These are phyloP conservation scores for Hyposoter dolosus DNA, from an alignment of 2,888 invertebrate species.

Conservation along the genomic window DNA sequence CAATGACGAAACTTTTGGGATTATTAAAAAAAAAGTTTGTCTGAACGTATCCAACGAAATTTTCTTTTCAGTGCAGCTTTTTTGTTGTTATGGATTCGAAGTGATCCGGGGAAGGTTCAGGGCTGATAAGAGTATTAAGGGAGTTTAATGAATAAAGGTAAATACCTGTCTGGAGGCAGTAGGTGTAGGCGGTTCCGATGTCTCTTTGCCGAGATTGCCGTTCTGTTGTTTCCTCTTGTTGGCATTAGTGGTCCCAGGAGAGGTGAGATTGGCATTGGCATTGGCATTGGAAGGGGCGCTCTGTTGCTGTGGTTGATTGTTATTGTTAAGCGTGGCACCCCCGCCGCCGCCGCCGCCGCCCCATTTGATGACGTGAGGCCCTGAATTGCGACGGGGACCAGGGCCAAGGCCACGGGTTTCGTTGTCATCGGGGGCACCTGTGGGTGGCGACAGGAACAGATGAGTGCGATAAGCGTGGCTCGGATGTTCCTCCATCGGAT, in stretches of 20 bases:
- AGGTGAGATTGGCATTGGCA: conserved; percentile 62
- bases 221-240: conserved; percentile 75
- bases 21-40: too few relatives aligned
- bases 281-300: conserved; percentile 60
- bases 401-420: conserved; percentile 79
- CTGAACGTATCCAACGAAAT: too few relatives aligned
- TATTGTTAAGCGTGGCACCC: conserved; percentile 50
- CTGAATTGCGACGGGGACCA: conserved; percentile 80
- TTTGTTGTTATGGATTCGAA: neutral
- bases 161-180: conserved; percentile 82
- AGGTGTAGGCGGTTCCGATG: conserved; percentile 80
- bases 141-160: neutral
- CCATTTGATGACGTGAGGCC: conserved; percentile 83
- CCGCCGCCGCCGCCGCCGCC: conserved; percentile 75
- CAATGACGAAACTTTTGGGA: too few relatives aligned
- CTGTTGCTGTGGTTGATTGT: conserved; percentile 70
- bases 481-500: conserved; percentile 90
- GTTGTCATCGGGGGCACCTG: conserved; percentile 80
- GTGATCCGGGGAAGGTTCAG: neutral
- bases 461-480: conserved; percentile 91
- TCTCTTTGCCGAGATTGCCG: conserved; percentile 72
- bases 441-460: conserved; percentile 92
- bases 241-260: conserved; percentile 76
- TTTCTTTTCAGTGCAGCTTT: too few relatives aligned
- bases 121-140: neutral